Conservation (phyloP, 2,888 invertebrate species). For the Bimastos eiseni region DNA sequence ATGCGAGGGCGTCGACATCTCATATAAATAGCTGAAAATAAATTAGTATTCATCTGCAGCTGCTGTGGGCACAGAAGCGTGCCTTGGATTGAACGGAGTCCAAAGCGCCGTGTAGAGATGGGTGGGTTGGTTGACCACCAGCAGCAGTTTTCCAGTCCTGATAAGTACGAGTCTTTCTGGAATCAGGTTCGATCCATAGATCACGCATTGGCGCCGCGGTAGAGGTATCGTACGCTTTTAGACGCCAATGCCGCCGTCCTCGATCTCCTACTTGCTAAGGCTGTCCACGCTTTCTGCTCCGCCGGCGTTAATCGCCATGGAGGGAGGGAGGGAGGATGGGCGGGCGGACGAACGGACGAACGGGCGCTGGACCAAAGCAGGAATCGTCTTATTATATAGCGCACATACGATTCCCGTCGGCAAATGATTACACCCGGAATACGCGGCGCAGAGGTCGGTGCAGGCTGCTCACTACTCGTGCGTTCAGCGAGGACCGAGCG, state of each 20-base stretch:
- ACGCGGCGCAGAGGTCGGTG: not conserved
- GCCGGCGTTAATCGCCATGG: not conserved
- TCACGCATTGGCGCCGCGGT: not conserved
- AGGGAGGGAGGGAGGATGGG: not conserved
- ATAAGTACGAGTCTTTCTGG: not conserved
- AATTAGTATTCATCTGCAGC: not conserved
- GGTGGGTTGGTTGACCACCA: not conserved
- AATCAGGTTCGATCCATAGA: not conserved
- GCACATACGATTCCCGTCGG: conserved; percentile 9
- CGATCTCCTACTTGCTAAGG: not conserved
- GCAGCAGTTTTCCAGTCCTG: not conserved
- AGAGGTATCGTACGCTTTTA: not conserved
- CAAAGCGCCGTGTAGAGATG: not conserved
- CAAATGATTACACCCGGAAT: conserved; percentile 6
- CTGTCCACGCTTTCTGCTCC: conserved; percentile 9
- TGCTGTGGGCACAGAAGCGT: not conserved
- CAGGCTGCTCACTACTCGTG: not conserved
- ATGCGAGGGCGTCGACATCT: not conserved
- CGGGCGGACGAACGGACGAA: no score
- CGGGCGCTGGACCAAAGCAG: not conserved
- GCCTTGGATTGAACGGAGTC: not conserved
- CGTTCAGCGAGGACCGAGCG: not conserved
- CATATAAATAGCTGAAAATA: not conserved
- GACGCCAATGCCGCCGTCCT: not conserved
- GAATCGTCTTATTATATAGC: conserved; percentile 13